Base-by-base conservation (phyloP, 64 coral and sea anemone genomes). In the Pocillopora verrucosa region DNA sequence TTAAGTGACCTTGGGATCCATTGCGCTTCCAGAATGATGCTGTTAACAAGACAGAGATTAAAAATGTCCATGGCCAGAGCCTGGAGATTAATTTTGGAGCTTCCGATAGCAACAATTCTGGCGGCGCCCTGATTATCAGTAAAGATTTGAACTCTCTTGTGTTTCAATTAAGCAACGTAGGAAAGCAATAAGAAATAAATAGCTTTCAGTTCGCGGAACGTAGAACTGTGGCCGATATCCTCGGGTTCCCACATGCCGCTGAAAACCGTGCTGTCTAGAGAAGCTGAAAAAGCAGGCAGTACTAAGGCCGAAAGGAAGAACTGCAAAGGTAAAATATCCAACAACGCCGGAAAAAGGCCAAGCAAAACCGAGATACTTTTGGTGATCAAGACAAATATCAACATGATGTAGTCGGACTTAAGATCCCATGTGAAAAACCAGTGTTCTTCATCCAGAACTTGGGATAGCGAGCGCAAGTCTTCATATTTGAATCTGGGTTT, bases 321-420 rank as follows among this genome's bases (percentile, higher is more conserved):
- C n/a, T n/a, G n/a, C n/a, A n/a, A n/a, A n/a, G n/a, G 79, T 56
- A 24, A 87, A 87, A 73, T 45, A 87, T 20, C 67, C 34, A 14
- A 20, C 1, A 3, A 45, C 7, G 12, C 68, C 85, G 22, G 37
- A 16, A 20, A 82, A 89, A 9, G 25, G 16, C 86, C 92, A 89
- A 64, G 86, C 67, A 67, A 93, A 93, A 65, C 92, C 86, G 60
- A 89, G 60, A 89, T 89, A 89, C 87, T 89, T 88, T 60, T 93
- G 92, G 59, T 93, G 77, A 20, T 89, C 92, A 36, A 17, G 67
- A 65, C 34, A 75, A 75, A 93, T 89, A 70, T 93, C 92, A 41
- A 93, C 92, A 56, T 93, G 92, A 82, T 93, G 92, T n/a, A n/a
- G n/a, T n/a, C n/a, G n/a, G n/a, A n/a, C n/a, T n/a, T n/a, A n/a